These are phyloP conservation scores for Tetragnatha versicolor DNA, from an alignment of 1,140 invertebrate genomes.

Conservation along the genomic window DNA sequence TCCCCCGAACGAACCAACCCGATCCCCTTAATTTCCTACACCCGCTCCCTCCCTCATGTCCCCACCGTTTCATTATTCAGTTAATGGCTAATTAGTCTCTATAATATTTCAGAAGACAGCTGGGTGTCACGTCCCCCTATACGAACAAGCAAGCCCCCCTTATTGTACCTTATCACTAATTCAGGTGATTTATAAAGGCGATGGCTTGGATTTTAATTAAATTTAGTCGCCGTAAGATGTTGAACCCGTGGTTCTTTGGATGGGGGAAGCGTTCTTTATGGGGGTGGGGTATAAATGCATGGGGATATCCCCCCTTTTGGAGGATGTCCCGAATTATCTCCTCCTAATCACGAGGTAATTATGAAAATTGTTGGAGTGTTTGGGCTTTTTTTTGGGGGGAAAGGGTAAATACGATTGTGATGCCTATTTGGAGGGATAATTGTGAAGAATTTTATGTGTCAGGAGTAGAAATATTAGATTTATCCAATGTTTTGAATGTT, in stretches of 20 bases:
- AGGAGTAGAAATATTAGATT: too few relatives aligned
- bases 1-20: background rate
- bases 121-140: constrained; percentile 28
- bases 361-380: constrained; percentile 18
- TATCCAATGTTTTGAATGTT: too few relatives aligned
- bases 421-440: too few relatives aligned
- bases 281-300: too few relatives aligned
- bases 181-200: constrained; percentile 53
- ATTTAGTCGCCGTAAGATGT: constrained; percentile 37
- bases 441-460: too few relatives aligned
- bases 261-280: too few relatives aligned
- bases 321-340: constrained; percentile 34
- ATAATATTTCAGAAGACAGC: constrained; percentile 55
- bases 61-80: constrained; percentile 47
- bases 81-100: constrained; percentile 55
- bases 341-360: constrained; percentile 39
- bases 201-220: constrained; percentile 51
- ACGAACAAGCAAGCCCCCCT: background rate
- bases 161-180: constrained; percentile 54
- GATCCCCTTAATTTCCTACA: constrained; percentile 26
- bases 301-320: too few relatives aligned
- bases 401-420: too few relatives aligned
- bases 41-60: constrained; percentile 28
- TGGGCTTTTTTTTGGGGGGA: constrained; percentile 11
- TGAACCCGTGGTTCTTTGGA: too few relatives aligned